Percentiles rank a stretch among this genome's conserved stretches.
phyloP scores from a whole-genome alignment of 2,113 vertebrate species.

The Orientallactaga bullata region DNA sequence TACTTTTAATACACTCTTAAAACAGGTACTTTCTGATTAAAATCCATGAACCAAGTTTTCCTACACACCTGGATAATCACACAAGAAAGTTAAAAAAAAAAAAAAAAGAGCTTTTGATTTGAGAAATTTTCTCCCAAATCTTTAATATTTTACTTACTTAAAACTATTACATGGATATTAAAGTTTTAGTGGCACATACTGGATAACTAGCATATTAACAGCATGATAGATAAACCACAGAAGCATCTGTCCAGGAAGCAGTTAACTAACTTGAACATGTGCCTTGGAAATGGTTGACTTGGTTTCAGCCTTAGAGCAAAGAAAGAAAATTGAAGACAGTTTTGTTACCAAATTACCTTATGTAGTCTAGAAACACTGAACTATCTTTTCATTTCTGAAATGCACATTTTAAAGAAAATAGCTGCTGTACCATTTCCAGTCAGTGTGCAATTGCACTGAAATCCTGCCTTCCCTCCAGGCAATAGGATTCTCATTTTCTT shows the following conservation, averaged over 20 bases:
- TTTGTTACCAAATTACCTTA: slow-evolving; percentile 52
- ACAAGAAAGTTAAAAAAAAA: neutral
- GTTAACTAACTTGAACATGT: slow-evolving; percentile 40
- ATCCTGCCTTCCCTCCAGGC: neutral
- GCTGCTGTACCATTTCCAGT: neutral
- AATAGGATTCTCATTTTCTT: neutral
- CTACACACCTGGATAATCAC: neutral
- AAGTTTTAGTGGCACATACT: neutral
- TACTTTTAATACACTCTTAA: neutral
- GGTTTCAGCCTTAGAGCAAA: slow-evolving; percentile 54
- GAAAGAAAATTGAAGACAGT: slow-evolving; percentile 55
- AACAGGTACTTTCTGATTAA: neutral
- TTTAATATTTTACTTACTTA: neutral
- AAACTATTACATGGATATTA: neutral
- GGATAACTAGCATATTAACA: slow-evolving; percentile 64
- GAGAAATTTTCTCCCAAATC: neutral
- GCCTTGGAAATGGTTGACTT: slow-evolving; percentile 52
- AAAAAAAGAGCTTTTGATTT: neutral
- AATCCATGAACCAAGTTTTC: neutral
- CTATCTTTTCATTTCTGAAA: slow-evolving; percentile 54
- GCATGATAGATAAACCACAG: neutral
- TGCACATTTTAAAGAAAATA: slow-evolving; percentile 55
- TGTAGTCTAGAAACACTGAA: slow-evolving; percentile 51
- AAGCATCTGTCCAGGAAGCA: slow-evolving; percentile 20
- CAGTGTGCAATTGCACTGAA: neutral